Evolutionary conservation across 2,888 invertebrate species (phyloP), one percentile per base, ranked within the genome.

Genomic region (Sphaerophoria taeniata): DNA sequence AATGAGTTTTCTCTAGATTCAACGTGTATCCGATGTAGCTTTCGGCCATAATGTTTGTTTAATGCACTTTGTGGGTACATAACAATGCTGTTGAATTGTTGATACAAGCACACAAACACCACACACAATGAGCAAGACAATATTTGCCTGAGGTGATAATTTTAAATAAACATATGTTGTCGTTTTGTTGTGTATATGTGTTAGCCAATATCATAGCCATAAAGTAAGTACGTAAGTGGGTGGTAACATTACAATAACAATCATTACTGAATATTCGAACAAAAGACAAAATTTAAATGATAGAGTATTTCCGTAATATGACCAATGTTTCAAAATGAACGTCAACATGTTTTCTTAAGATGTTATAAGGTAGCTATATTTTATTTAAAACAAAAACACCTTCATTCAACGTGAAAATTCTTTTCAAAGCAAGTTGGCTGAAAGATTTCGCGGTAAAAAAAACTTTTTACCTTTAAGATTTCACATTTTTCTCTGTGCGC

Each of bases 1-100:
- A 79, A 79, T 79, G 73, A 79, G 78, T 73, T 79, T 79, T 51
- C 53, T 51, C 55, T 65, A 71, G 72, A 51, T 61, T 36, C 47
- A 9, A 11, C 9, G 43, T 7, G 2, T 43, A 43, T 43, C 2
- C 11, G 3, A 43, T 3, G 11, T 43, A 43, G 39, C 63, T 56
- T 67, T 58, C 34, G 65, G 65, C 73, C 24, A 36, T n/a, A n/a
- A n/a, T 72, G 72, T 73, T 79, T 73, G 78, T 58, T 58, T 73
- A 79, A 79, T 79, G 78, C 73, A 79, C 58, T 78, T 56, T 65
- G 49, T 65, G 58, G 24, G n/a, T n/a, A n/a, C n/a, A 24, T 2
- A 2, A 65, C n/a, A n/a, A n/a, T n/a, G n/a, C n/a, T n/a, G n/a
- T n/a, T 58, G 63, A 43, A n/a, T n/a, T 9, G 34, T n/a, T 58